These are phyloP conservation scores for Eueremaeus valkanovi DNA, from an alignment of 2,888 invertebrate genomes.

Conservation along the genomic window DNA sequence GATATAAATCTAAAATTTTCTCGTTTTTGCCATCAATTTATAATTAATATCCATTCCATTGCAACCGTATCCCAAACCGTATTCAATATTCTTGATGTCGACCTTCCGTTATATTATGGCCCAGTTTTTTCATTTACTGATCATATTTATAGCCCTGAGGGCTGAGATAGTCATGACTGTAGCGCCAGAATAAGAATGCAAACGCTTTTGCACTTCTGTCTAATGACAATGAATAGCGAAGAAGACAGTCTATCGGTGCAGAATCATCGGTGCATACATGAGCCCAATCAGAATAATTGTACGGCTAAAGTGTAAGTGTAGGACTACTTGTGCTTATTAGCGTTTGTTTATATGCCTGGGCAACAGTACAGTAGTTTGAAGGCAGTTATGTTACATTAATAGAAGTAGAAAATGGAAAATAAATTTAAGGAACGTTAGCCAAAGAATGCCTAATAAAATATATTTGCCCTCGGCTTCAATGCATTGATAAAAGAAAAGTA, in stretches of 20 bases:
- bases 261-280: not conserved
- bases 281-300: not conserved
- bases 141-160: slow-evolving; percentile 21
- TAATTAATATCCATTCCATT: too few relatives aligned
- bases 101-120: slow-evolving; percentile 32
- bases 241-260: slow-evolving; percentile 15
- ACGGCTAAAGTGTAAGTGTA: not conserved
- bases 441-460: too few relatives aligned
- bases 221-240: slow-evolving; percentile 16
- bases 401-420: too few relatives aligned
- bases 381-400: too few relatives aligned
- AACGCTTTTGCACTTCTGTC: not conserved
- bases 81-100: not conserved
- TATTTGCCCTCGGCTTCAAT: too few relatives aligned
- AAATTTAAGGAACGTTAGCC: too few relatives aligned
- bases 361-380: too few relatives aligned
- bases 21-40: not conserved
- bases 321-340: not conserved
- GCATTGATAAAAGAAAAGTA: too few relatives aligned
- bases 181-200: not conserved
- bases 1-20: not conserved
- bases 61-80: not conserved
- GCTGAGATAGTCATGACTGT: not conserved
- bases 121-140: slow-evolving; percentile 24
- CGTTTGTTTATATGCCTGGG: too few relatives aligned